Conservation (phyloP, 2,113 vertebrate genomes). For the Jaculus jaculus region DNA sequence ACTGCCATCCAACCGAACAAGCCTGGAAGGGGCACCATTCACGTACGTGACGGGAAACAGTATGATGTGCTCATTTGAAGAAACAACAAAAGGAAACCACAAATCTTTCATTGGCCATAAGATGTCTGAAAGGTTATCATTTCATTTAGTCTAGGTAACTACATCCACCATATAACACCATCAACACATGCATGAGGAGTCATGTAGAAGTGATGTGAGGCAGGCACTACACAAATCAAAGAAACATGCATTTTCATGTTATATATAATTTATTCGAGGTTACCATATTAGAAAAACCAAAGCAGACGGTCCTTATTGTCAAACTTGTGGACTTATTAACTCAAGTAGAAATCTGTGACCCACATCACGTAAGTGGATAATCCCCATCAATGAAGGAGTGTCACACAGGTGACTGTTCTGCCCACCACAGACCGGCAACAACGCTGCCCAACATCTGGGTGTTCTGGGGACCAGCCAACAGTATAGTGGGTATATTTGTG, state of each 20-base stretch:
- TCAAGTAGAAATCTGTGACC: not conserved
- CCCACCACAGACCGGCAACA: not conserved
- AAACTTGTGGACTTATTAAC: constrained; percentile 29
- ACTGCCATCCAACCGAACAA: constrained; percentile 18
- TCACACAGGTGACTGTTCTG: not conserved
- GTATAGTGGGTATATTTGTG: not conserved
- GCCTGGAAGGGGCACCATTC: not conserved
- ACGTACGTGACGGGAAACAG: not conserved
- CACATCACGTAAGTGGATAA: not conserved
- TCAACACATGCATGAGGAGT: not conserved
- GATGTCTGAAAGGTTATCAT: not conserved
- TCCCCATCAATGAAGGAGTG: not conserved
- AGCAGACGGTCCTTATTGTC: not conserved
- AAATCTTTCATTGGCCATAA: not conserved
- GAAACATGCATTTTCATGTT: not conserved
- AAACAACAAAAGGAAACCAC: constrained; percentile 1
- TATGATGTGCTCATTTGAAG: not conserved
- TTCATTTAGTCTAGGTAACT: constrained; percentile 13
- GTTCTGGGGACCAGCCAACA: not conserved
- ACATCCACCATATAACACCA: not conserved
- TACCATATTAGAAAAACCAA: not conserved
- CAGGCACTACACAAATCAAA: not conserved
- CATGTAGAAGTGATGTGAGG: not conserved
- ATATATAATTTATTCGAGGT: constrained; percentile 1
- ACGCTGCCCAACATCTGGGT: not conserved